phyloP scores from a whole-genome alignment of 1,140 invertebrate genomes.

The Saccostrea cuccullata region DNA sequence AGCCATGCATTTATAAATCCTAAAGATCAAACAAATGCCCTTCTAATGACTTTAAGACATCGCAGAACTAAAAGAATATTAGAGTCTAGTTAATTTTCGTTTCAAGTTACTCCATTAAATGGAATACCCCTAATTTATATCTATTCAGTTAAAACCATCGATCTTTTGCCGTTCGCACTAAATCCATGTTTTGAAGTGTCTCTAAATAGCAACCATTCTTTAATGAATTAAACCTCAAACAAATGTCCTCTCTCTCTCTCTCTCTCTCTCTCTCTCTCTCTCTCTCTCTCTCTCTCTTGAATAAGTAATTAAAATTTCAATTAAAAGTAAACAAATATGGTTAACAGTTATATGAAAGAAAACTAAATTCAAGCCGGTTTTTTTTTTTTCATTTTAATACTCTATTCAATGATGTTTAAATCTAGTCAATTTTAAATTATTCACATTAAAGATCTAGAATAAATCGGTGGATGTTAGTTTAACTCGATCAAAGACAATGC shows the following conservation, averaged over 20 bases:
- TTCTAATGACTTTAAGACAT: not conserved
- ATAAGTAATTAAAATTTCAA: not conserved
- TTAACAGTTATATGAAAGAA: no score
- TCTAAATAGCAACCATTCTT: not conserved
- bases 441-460: constrained; percentile 10
- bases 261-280: not conserved
- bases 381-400: no score
- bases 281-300: not conserved
- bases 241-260: not conserved
- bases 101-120: not conserved
- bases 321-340: no score
- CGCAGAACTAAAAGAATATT: constrained; percentile 1
- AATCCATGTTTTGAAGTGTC: not conserved
- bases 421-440: not conserved
- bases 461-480: constrained; percentile 14
- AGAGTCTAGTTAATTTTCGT: not conserved
- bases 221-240: not conserved
- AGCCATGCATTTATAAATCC: constrained; percentile 5
- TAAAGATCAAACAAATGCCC: not conserved
- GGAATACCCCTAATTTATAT: not conserved
- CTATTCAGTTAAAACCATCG: not conserved
- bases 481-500: constrained; percentile 33
- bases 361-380: no score
- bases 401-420: not conserved
- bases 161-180: not conserved